Evolutionary conservation across 2,888 invertebrate genomes (phyloP).

Genomic region (Encarsia formosa): DNA sequence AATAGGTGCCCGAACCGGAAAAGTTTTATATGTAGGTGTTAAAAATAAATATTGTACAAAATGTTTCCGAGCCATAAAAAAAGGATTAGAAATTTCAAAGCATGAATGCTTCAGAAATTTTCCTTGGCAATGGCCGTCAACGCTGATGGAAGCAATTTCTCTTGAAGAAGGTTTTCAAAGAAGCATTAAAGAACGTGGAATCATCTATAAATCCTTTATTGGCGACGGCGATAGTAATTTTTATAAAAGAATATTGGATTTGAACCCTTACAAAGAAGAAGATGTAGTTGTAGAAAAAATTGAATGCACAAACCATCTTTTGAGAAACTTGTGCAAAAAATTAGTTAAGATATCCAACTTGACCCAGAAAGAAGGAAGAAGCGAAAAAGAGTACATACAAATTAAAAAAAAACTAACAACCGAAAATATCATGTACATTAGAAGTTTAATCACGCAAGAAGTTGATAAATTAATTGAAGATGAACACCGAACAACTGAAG

Average conservation of each 20-base stretch:
- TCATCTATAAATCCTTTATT: conserved; percentile 26
- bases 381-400: neutral
- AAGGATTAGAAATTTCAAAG: neutral
- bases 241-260: conserved; percentile 29
- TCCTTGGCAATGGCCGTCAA: neutral
- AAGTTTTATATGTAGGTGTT: neutral
- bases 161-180: conserved; percentile 20
- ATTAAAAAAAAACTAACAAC: neutral
- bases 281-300: conserved; percentile 18
- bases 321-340: conserved; percentile 14
- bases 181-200: conserved; percentile 19
- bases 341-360: neutral
- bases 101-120: neutral
- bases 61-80: neutral
- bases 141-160: conserved; percentile 20
- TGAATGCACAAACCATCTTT: conserved; percentile 25
- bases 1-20: neutral
- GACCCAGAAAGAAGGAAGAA: neutral
- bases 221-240: conserved; percentile 41
- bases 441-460: neutral
- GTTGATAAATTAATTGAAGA: neutral
- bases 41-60: neutral
- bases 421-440: neutral
- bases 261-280: conserved; percentile 17
- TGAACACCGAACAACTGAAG: neutral